Evolutionary conservation across 37 sponge, comb jelly and placozoan species (phyloP), one percentile per base, ranked within the genome.

Genomic region (Mnemiopsis leidyi): DNA sequence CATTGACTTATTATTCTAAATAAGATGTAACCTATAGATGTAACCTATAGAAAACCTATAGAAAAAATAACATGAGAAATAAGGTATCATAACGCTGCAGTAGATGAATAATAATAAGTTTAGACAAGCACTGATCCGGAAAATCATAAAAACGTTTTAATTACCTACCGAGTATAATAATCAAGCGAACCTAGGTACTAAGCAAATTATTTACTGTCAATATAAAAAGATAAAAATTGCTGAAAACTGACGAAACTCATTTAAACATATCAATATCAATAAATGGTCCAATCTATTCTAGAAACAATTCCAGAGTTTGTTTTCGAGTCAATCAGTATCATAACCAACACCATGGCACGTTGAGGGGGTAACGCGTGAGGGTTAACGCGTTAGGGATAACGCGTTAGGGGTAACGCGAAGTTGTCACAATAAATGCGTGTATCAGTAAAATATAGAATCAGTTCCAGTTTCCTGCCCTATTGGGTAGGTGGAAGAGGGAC

Each of bases 211-310:
- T 77, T 34, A 77, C 79, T 77, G 79, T 34, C 34, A 77, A 31
- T 77, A 77, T 77, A 77, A 77, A 77, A 77, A 34, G 21, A 69
- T 69, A 77, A 77, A 77, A 77, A 77, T 31, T 77, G 79, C 79
- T 77, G 79, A 77, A 77, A 77, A 77, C 79, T 77, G 79, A 77
- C 20, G 21, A 77, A 77, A 28, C 73, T 29, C 61, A 48, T 48
- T 48, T 5, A 48, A 18, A 48, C 61, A 48, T 48, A 48, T 48
- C 61, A 48, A 48, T 48, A 48, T 48, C 61, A 48, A 48, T 48
- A n/a, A n/a, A n/a, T n/a, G n/a, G n/a, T n/a, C n/a, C n/a, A n/a
- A n/a, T 48, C 61, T 48, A 48, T 18, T 48, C 61, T 48, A 48
- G 61, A 48, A 48, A 48, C 61, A 48, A 13, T 5, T 48, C 61